phyloP scores from a whole-genome alignment of 2,113 vertebrate genomes.

The Ardeotis arabs region DNA sequence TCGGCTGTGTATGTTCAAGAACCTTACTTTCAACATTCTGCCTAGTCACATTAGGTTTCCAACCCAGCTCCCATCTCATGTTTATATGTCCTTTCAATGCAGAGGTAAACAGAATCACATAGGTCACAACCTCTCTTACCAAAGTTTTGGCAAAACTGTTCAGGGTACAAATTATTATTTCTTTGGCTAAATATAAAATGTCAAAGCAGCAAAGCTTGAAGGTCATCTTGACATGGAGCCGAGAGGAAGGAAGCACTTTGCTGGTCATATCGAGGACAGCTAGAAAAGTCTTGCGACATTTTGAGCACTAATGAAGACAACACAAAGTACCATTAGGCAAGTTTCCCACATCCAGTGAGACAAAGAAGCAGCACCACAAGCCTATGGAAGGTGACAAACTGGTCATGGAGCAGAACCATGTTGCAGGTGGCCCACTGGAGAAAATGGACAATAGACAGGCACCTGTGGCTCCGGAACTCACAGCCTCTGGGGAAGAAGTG shows the following conservation, averaged over 20 bases:
- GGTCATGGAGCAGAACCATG: background rate
- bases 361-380: background rate
- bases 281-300: background rate
- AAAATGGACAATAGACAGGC: background rate
- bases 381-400: background rate
- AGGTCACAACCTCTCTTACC: background rate
- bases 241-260: background rate
- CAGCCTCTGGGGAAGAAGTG: background rate
- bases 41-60: background rate
- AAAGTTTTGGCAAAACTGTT: background rate
- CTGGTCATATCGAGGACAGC: background rate
- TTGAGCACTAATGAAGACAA: background rate
- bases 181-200: background rate
- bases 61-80: background rate
- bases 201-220: background rate
- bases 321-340: background rate
- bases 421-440: background rate
- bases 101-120: background rate
- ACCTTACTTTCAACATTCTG: background rate
- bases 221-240: background rate
- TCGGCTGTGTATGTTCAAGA: rapidly evolving
- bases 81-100: background rate
- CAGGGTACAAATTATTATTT: background rate
- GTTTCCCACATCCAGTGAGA: background rate
- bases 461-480: background rate